Conservation (phyloP, 2,888 invertebrate species). For the Cerastis leucographa region DNA sequence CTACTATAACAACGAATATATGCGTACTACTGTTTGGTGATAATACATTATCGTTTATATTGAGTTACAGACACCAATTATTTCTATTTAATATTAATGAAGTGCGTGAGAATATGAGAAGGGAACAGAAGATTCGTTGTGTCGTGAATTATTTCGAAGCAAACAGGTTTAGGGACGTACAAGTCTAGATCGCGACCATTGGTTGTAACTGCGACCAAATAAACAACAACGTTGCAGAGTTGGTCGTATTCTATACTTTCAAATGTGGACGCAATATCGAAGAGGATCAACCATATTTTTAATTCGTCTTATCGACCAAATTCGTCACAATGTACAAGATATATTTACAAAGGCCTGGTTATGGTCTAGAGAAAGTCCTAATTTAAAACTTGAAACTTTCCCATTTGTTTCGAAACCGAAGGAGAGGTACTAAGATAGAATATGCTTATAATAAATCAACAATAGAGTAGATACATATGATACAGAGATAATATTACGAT, state of each 20-base stretch:
- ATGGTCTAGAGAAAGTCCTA: conserved; percentile 59
- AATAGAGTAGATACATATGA: conserved; percentile 86
- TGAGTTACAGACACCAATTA: conserved; percentile 89
- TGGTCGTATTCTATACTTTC: conserved; percentile 29
- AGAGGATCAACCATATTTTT: conserved; percentile 35
- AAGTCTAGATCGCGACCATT: conserved; percentile 39
- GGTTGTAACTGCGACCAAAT: conserved; percentile 25
- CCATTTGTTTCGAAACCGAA: conserved; percentile 69
- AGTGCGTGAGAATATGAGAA: conserved; percentile 77
- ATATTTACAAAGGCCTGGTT: conserved; percentile 54
- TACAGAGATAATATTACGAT: conserved; percentile 85
- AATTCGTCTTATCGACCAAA: conserved; percentile 25
- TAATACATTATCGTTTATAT: conserved; percentile 76
- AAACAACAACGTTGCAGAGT: conserved; percentile 25
- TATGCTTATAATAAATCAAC: conserved; percentile 89
- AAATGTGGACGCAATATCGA: conserved; percentile 44
- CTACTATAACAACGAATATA: conserved; percentile 86
- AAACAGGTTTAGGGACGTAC: conserved; percentile 55
- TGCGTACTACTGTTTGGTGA: conserved; percentile 80
- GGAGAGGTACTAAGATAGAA: conserved; percentile 75
- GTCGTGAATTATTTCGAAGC: conserved; percentile 76
- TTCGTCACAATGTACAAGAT: conserved; percentile 37
- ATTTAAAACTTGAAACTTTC: conserved; percentile 51
- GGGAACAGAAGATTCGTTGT: conserved; percentile 84
- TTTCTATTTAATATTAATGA: conserved; percentile 78